phyloP scores from a whole-genome alignment of 2,113 vertebrate species.

The Glaucidium brasilianum region DNA sequence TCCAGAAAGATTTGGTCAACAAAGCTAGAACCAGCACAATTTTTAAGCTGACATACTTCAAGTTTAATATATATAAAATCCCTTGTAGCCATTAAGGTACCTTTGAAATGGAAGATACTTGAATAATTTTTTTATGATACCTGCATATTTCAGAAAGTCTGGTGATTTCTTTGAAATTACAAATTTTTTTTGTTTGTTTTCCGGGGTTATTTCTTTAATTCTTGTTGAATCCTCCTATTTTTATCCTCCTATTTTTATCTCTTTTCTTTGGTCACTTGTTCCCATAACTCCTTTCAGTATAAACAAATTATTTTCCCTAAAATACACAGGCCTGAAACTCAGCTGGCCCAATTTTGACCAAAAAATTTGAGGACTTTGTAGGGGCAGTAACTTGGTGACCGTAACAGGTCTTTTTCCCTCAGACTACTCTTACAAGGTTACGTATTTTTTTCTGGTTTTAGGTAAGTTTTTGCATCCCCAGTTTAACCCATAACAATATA shows the following conservation, averaged over 20 bases:
- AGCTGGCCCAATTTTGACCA: not conserved
- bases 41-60: not conserved
- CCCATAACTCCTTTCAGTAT: not conserved
- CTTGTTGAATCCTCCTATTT: not conserved
- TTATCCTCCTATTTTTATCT: not conserved
- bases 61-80: not conserved
- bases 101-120: not conserved
- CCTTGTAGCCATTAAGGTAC: not conserved
- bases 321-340: not conserved
- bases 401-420: not conserved
- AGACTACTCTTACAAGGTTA: not conserved
- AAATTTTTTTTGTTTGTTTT: not conserved
- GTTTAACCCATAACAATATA: not conserved
- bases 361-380: not conserved
- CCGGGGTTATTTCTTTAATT: not conserved
- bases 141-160: not conserved
- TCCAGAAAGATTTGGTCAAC: not conserved
- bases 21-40: not conserved
- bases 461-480: not conserved
- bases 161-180: not conserved
- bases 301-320: not conserved
- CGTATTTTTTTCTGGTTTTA: not conserved
- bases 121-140: not conserved
- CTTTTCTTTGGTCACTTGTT: not conserved
- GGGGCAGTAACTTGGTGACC: not conserved